These are phyloP conservation scores for Kradibia gibbosae DNA, from an alignment of 1,140 invertebrate species.

Conservation along the genomic window DNA sequence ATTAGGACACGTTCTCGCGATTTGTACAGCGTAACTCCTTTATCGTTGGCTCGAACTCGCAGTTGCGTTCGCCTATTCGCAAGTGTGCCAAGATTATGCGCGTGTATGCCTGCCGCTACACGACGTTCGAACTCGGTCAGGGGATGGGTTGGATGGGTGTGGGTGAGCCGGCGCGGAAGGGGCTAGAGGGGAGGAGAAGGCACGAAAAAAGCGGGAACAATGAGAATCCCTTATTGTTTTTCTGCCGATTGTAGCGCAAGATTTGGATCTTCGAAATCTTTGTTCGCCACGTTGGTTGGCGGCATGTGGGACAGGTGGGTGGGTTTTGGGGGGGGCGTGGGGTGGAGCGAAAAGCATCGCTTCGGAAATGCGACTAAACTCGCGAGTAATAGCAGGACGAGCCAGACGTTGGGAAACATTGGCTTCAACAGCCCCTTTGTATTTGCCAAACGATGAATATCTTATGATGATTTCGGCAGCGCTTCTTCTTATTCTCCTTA, in stretches of 20 bases:
- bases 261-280: constrained; percentile 33
- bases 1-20: neutral
- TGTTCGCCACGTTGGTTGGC: constrained; percentile 3
- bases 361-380: neutral
- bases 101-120: neutral
- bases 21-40: constrained; percentile 20
- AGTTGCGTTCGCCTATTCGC: neutral
- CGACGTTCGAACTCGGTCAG: too few relatives aligned
- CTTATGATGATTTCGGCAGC: constrained; percentile 11
- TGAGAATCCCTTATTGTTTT: constrained; percentile 41
- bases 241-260: constrained; percentile 1
- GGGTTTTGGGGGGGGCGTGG: too few relatives aligned
- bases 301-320: too few relatives aligned
- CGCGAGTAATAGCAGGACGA: constrained; percentile 7
- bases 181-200: too few relatives aligned
- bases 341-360: constrained; percentile 9
- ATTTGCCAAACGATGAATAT: neutral
- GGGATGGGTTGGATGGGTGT: too few relatives aligned
- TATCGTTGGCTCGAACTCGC: constrained; percentile 20
- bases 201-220: constrained; percentile 27
- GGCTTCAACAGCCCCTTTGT: neutral
- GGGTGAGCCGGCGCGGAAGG: too few relatives aligned
- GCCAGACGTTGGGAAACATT: constrained; percentile 36
- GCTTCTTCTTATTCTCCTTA: neutral
- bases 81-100: constrained; percentile 35